These are phyloP conservation scores for Sinhomidia bicolor DNA, from an alignment of 2,888 invertebrate species.

Conservation along the genomic window DNA sequence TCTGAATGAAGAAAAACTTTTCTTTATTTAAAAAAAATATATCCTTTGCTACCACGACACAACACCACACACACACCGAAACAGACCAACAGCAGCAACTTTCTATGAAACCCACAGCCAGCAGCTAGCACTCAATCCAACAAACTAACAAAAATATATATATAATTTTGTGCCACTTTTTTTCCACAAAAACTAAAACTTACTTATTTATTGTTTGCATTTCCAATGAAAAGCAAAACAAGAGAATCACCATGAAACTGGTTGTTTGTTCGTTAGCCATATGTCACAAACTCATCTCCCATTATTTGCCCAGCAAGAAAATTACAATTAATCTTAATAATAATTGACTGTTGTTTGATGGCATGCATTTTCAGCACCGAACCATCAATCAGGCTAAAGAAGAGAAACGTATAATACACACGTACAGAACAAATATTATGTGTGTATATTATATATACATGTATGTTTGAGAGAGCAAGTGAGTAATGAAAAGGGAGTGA, in stretches of 20 bases:
- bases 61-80: too few species aligned
- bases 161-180: not conserved
- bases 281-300: not conserved
- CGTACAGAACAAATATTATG: too few species aligned
- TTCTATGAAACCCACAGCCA: too few species aligned
- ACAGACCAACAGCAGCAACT: too few species aligned
- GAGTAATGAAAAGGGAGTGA: not conserved
- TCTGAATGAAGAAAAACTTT: too few species aligned
- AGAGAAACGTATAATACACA: constrained; percentile 7
- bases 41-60: too few species aligned
- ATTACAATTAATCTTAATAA: constrained; percentile 63
- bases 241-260: not conserved
- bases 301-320: constrained; percentile 2
- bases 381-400: constrained; percentile 57
- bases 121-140: too few species aligned
- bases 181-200: too few species aligned
- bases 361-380: constrained; percentile 55
- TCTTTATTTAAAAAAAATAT: too few species aligned
- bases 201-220: too few species aligned
- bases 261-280: not conserved
- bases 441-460: not conserved
- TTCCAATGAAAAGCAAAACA: too few species aligned
- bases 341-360: constrained; percentile 56
- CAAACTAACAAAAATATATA: too few species aligned
- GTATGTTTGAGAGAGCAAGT: not conserved